Conservation (phyloP, 2,888 invertebrate genomes). For the Drosophila neotestacea region DNA sequence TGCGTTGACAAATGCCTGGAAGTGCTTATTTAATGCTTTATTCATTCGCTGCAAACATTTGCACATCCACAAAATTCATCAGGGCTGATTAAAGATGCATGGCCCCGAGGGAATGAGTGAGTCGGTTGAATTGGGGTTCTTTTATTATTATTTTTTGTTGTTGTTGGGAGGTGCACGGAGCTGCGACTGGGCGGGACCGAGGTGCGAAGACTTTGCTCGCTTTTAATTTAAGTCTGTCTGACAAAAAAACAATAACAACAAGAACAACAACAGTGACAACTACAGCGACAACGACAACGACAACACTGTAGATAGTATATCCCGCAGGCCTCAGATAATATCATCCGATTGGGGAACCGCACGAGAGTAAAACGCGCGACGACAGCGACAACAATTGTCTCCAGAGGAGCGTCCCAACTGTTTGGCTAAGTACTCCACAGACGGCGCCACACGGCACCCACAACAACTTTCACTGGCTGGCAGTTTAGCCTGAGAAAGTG, state of each 20-base stretch:
- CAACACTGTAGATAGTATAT: slow-evolving; percentile 32
- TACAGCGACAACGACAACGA: slow-evolving; percentile 10
- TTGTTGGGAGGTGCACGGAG: no score
- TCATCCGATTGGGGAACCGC: slow-evolving; percentile 72
- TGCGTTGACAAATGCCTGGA: slow-evolving; percentile 69
- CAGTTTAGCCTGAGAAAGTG: slow-evolving; percentile 11
- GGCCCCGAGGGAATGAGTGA: slow-evolving; percentile 15
- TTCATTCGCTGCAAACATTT: slow-evolving; percentile 77
- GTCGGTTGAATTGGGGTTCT: slow-evolving; percentile 10
- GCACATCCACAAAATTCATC: slow-evolving; percentile 74
- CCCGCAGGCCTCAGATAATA: slow-evolving; percentile 69
- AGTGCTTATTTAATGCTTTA: slow-evolving; percentile 76
- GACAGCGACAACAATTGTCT: slow-evolving; percentile 21
- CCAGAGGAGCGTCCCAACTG: slow-evolving; percentile 47
- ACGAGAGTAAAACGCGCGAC: slow-evolving; percentile 40
- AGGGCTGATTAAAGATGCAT: slow-evolving; percentile 76
- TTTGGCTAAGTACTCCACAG: slow-evolving; percentile 67
- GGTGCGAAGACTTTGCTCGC: slow-evolving; percentile 67
- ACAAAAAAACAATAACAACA: slow-evolving; percentile 22
- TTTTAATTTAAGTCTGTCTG: slow-evolving; percentile 71
- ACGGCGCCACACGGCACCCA: slow-evolving; percentile 65
- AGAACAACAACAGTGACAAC: neutral
- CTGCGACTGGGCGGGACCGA: slow-evolving; percentile 22
- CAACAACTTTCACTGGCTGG: slow-evolving; percentile 45
- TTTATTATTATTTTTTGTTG: neutral